A percentile compares a stretch with the other conserved stretches of the same genome.
Evolutionary conservation across 2,113 vertebrate species (phyloP).

Genomic region (Pavo muticus): DNA sequence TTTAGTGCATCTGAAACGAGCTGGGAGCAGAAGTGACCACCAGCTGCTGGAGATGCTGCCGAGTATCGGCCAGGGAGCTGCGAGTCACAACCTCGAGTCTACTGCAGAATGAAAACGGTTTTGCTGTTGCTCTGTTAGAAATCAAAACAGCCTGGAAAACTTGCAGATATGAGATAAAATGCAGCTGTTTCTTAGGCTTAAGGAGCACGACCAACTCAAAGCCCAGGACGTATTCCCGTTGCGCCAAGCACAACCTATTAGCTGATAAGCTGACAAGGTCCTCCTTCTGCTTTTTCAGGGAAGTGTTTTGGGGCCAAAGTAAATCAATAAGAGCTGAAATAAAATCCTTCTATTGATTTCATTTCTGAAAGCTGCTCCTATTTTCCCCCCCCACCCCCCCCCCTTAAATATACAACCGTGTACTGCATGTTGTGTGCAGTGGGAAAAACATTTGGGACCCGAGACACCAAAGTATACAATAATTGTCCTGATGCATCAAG

Average conservation of each 20-base stretch:
- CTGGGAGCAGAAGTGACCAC: background rate
- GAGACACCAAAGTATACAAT: constrained; percentile 52
- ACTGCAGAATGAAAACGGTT: constrained; percentile 39
- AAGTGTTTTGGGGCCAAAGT: constrained; percentile 28
- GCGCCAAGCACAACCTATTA: constrained; percentile 55
- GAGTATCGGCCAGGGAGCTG: background rate
- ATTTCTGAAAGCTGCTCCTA: constrained; percentile 38
- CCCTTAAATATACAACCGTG: background rate
- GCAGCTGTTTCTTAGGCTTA: constrained; percentile 27
- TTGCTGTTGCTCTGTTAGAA: constrained; percentile 3
- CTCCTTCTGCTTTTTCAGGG: background rate
- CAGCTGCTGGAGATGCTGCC: background rate
- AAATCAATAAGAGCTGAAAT: constrained; percentile 52
- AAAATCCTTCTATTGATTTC: constrained; percentile 43
- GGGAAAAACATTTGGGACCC: constrained; percentile 65
- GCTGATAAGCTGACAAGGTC: constrained; percentile 17
- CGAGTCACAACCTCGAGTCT: constrained; percentile 10
- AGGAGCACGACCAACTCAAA: background rate
- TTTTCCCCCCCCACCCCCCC: background rate
- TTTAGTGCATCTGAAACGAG: constrained; percentile 32
- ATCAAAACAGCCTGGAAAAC: constrained; percentile 10
- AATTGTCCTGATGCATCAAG: constrained; percentile 75
- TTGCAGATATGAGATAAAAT: constrained; percentile 5
- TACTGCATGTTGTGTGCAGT: background rate
- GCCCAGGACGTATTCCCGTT: constrained; percentile 45